Percentiles rank a stretch among this genome's conserved stretches.
Conservation (phyloP, 2,797 vertebrate species). For the Poeciliopsis turneri region DNA sequence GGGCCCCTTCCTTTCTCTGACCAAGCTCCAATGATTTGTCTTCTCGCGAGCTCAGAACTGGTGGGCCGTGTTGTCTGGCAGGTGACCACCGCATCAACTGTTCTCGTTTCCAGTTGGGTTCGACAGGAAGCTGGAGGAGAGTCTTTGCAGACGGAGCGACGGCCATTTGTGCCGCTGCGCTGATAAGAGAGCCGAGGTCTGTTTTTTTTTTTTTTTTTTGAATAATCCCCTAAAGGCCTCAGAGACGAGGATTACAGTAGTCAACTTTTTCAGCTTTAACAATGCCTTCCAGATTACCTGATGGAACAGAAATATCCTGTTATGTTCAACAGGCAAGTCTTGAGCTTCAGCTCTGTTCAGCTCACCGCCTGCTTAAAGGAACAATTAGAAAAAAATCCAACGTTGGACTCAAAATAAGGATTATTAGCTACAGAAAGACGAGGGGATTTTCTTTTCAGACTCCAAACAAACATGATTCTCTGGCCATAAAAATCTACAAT, state of each 20-base stretch:
- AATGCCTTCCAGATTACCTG: conserved; percentile 62
- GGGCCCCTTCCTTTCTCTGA: conserved; percentile 72
- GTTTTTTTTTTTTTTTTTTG: neutral
- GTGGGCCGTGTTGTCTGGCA: conserved; percentile 38
- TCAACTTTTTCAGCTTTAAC: conserved; percentile 59
- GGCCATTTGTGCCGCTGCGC: conserved; percentile 36
- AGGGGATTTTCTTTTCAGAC: conserved; percentile 38
- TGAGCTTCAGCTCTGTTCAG: conserved; percentile 45
- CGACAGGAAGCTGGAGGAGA: conserved; percentile 8
- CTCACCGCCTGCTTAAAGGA: conserved; percentile 38
- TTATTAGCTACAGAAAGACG: conserved; percentile 21
- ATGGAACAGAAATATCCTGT: conserved; percentile 59
- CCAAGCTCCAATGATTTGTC: conserved; percentile 74
- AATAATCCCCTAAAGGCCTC: conserved; percentile 56
- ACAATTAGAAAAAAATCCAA: conserved; percentile 53
- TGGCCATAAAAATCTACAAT: neutral
- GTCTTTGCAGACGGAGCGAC: conserved; percentile 6
- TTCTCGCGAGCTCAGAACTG: conserved; percentile 38
- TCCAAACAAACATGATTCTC: conserved; percentile 7
- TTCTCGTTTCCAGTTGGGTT: neutral
- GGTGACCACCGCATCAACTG: conserved; percentile 55
- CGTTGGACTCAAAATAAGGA: conserved; percentile 40
- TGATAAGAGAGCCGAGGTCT: conserved; percentile 49
- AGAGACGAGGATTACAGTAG: conserved; percentile 55
- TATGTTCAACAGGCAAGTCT: conserved; percentile 43